Base-by-base conservation (phyloP, 2,113 vertebrate genomes). In the Okapia johnstoni region DNA sequence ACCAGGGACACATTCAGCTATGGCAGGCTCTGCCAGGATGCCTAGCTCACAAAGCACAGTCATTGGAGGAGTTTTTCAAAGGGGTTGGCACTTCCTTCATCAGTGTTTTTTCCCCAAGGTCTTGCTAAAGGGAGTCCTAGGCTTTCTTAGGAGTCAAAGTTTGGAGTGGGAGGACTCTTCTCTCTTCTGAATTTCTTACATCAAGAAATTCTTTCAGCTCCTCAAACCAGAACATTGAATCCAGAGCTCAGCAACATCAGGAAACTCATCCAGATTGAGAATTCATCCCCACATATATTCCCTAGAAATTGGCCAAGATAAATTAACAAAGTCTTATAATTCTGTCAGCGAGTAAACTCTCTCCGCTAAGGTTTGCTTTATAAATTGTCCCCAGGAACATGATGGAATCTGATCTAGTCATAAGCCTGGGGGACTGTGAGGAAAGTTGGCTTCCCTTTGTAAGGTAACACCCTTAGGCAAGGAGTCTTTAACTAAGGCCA, bases 351-450 rank as follows among this genome's bases (percentile, higher is more conserved):
- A 86, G n/a, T 48, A 86, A 91, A 84, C 60, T 58, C 61, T 94
- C 86, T 96, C 61, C 55, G 40, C n/a, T 54, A 92, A 73, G 57
- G 80, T 46, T 33, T 85, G 90, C 76, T 95, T 91, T 48, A 55
- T 93, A 96, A 93, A 92, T 96, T 84, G 86, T 87, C 92, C 89
- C 93, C 40, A 76, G 61, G 57, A 92, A 90, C 73, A 60, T 6
- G 33, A 54, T 85, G 85, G 93, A 95, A 96, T 96, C 40, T 57
- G 87, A 96, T 79, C 87, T 54, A 21, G 83, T 52, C 58, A 25
- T 63, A 50, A 94, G 46, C 60, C 90, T 73, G 55, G 80, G 76
- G 88, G 55, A 92, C 25, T 33, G 25, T 6, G 21, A 80, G 60
- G 36, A 83, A 46, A 23, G 5, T 23, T 33, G 55, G 23, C 40